Percentiles rank a stretch among this genome's conserved stretches.
These are phyloP conservation scores for Agrilus biguttatus DNA, from an alignment of 2,888 invertebrate genomes.

Conservation along the genomic window DNA sequence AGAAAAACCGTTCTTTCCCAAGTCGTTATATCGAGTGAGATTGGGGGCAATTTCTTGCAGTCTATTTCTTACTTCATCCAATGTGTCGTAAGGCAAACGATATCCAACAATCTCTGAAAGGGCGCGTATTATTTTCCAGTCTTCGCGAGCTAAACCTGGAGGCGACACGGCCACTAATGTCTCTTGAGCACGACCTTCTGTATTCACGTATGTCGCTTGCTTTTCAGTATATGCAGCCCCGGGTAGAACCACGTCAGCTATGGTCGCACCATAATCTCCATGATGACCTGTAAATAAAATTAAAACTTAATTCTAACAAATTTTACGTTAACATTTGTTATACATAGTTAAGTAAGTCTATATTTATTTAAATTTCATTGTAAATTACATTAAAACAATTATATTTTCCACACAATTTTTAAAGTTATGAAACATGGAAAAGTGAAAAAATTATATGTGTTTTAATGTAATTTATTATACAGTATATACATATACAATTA, in stretches of 20 bases:
- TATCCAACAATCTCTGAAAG: slow-evolving; percentile 73
- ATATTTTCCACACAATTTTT: too few species aligned
- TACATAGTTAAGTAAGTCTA: too few species aligned
- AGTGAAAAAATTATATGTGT: background rate
- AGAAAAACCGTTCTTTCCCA: slow-evolving; percentile 75
- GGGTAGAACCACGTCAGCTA: slow-evolving; percentile 87
- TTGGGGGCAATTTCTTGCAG: slow-evolving; percentile 81
- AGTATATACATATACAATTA: too few species aligned
- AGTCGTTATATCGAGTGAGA: slow-evolving; percentile 67
- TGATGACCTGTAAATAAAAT: slow-evolving; percentile 60
- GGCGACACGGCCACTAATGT: slow-evolving; percentile 76
- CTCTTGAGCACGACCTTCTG: slow-evolving; percentile 92
- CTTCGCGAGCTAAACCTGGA: slow-evolving; percentile 86
- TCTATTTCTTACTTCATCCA: slow-evolving; percentile 69
- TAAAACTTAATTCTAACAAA: background rate
- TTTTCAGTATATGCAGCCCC: slow-evolving; percentile 99
- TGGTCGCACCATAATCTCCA: slow-evolving; percentile 84
- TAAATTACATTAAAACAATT: too few species aligned
- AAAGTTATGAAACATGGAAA: too few species aligned
- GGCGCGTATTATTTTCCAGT: slow-evolving; percentile 98
- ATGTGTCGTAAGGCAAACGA: slow-evolving; percentile 63
- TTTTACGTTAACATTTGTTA: background rate
- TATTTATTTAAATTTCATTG: too few species aligned
- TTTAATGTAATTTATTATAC: too few species aligned
- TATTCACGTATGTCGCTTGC: slow-evolving; percentile 93